Conservation (phyloP, 2,113 vertebrate genomes). For the Setophaga coronata region DNA sequence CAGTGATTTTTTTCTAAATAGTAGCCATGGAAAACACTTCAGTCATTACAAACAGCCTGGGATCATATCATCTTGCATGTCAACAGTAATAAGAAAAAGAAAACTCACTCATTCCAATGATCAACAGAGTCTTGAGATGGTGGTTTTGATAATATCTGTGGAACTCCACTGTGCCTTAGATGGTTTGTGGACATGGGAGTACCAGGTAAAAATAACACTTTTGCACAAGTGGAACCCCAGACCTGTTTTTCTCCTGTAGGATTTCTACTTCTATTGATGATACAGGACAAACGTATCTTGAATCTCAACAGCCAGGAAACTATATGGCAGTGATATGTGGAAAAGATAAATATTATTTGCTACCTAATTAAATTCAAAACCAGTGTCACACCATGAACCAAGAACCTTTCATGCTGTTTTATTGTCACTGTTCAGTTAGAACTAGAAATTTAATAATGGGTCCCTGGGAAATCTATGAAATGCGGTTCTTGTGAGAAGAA, state of each 20-base stretch:
- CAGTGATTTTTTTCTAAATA: background rate
- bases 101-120: background rate
- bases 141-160: background rate
- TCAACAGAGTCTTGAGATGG: background rate
- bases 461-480: background rate
- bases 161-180: background rate
- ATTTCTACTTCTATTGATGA: background rate
- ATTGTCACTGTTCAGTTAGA: background rate
- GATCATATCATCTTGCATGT: background rate
- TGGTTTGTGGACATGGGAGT: background rate
- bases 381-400: background rate
- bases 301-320: background rate
- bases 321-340: background rate
- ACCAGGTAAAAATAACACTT: background rate
- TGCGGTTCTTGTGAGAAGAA: background rate
- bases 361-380: background rate
- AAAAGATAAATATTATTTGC: background rate
- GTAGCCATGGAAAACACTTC: background rate
- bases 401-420: background rate
- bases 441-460: background rate
- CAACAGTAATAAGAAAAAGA: background rate
- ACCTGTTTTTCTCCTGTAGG: background rate
- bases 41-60: background rate
- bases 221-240: background rate
- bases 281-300: background rate